Percentiles rank a stretch among this genome's conserved stretches.
These are phyloP conservation scores for Drosophila neonasuta DNA, from an alignment of 2,888 invertebrate species.

Conservation along the genomic window DNA sequence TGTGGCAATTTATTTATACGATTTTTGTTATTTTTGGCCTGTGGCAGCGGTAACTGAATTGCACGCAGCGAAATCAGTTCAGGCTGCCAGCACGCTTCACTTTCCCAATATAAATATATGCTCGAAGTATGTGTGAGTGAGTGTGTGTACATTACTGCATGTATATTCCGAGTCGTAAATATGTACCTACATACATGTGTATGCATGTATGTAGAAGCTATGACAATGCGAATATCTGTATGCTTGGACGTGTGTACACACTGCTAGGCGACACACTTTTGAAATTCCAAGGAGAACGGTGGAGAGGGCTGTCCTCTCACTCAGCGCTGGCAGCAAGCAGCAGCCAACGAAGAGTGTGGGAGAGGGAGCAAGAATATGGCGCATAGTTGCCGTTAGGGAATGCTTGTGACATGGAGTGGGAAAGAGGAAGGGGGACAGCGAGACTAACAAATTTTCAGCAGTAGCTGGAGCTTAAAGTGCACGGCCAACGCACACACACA, in stretches of 20 bases:
- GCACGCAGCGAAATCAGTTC: conserved; percentile 61
- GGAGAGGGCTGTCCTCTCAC: conserved; percentile 4
- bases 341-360: conserved; percentile 11
- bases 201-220: conserved; percentile 40
- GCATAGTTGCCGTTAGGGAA: conserved; percentile 48
- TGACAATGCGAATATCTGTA: conserved; percentile 43
- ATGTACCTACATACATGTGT: conserved; percentile 9
- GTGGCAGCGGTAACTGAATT: conserved; percentile 44
- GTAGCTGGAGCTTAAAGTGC: conserved; percentile 55
- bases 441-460: conserved; percentile 50
- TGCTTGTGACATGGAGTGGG: conserved; percentile 4
- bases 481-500: conserved; percentile 40
- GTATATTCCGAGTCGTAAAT: conserved; percentile 6
- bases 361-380: conserved; percentile 34
- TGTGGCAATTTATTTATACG: conserved; percentile 60
- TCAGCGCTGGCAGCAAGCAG: conserved; percentile 23
- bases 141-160: conserved; percentile 9
- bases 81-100: conserved; percentile 33
- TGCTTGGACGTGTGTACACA: conserved; percentile 24
- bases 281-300: conserved; percentile 39
- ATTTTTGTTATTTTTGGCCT: conserved; percentile 57
- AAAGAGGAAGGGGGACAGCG: neutral
- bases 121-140: neutral
- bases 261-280: conserved; percentile 51
- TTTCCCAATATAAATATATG: conserved; percentile 10